These are phyloP conservation scores for Ploceus nigricollis DNA, from an alignment of 2,113 vertebrate genomes.

Conservation along the genomic window DNA sequence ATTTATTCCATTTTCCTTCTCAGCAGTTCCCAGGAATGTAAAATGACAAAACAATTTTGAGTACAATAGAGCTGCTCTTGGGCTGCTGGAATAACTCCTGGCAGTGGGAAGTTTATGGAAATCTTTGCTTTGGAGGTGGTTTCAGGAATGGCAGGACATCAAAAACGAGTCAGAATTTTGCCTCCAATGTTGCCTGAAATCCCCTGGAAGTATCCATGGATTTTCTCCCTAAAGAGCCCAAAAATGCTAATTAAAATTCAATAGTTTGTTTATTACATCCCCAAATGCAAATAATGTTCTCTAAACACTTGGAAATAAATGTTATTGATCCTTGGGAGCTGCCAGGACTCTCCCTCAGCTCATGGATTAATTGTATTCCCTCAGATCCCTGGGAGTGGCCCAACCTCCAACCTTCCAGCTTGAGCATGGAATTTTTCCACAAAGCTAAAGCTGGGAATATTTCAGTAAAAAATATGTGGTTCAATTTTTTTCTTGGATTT, in stretches of 20 bases:
- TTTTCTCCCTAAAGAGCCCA: background rate
- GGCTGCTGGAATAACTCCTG: background rate
- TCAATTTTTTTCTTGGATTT: background rate
- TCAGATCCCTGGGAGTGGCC: background rate
- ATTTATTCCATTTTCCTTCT: slow-evolving; percentile 7
- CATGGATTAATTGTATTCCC: background rate
- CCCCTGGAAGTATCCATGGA: background rate
- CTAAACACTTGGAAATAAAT: background rate
- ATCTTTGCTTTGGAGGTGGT: background rate
- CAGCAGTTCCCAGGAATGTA: background rate
- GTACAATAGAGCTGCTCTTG: background rate
- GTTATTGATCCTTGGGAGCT: background rate
- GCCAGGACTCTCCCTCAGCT: background rate
- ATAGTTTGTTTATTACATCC: background rate
- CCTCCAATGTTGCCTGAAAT: background rate
- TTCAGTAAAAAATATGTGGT: rapidly evolving
- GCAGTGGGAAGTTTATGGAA: background rate
- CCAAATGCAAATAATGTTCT: background rate
- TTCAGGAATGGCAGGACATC: background rate
- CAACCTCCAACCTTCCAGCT: background rate
- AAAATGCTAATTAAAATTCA: slow-evolving; percentile 24
- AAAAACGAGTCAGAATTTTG: background rate
- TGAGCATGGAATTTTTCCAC: background rate
- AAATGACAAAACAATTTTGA: background rate
- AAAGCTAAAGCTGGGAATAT: background rate